Evolutionary conservation across 2,113 vertebrate genomes (phyloP).

Genomic region (Scartelaos histophorus): DNA sequence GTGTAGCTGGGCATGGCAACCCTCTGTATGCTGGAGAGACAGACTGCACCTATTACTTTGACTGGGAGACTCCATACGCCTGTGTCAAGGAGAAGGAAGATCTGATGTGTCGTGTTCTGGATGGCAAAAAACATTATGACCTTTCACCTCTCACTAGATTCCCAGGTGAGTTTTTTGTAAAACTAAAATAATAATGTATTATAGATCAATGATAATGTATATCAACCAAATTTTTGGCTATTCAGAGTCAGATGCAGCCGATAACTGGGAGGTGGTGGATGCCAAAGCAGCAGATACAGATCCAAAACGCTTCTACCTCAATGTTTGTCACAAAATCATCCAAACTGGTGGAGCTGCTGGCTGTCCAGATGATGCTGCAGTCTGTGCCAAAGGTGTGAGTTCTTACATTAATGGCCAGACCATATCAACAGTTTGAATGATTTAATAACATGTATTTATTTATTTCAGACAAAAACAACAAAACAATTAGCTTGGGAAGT

Average conservation of each 20-base stretch:
- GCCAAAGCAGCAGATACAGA: slow-evolving; percentile 63
- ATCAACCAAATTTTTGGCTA: not conserved
- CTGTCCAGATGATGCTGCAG: slow-evolving; percentile 82
- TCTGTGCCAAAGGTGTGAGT: slow-evolving; percentile 88
- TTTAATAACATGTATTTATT: not conserved
- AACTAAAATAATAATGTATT: not conserved
- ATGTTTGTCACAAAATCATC: slow-evolving; percentile 87
- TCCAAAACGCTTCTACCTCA: slow-evolving; percentile 83
- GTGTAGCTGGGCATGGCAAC: slow-evolving; percentile 76
- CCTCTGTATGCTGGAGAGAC: slow-evolving; percentile 88
- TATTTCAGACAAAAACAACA: slow-evolving; percentile 75
- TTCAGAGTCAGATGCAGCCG: slow-evolving; percentile 71
- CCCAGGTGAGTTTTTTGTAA: slow-evolving; percentile 76
- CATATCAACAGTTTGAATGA: not conserved
- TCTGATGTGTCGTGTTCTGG: slow-evolving; percentile 81
- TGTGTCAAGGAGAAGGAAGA: slow-evolving; percentile 89
- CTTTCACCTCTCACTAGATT: slow-evolving; percentile 84
- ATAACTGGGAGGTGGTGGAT: slow-evolving; percentile 91
- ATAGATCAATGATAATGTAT: not conserved
- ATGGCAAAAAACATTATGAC: slow-evolving; percentile 83
- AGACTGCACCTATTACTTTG: slow-evolving; percentile 94
- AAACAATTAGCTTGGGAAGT: slow-evolving; percentile 81
- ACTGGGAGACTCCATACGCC: slow-evolving; percentile 88
- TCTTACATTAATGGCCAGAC: not conserved
- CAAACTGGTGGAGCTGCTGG: slow-evolving; percentile 68